Evolutionary conservation across 2,113 vertebrate genomes (phyloP), one percentile per base, ranked within the genome.

Genomic region (Tenebrosternarchus preto): DNA sequence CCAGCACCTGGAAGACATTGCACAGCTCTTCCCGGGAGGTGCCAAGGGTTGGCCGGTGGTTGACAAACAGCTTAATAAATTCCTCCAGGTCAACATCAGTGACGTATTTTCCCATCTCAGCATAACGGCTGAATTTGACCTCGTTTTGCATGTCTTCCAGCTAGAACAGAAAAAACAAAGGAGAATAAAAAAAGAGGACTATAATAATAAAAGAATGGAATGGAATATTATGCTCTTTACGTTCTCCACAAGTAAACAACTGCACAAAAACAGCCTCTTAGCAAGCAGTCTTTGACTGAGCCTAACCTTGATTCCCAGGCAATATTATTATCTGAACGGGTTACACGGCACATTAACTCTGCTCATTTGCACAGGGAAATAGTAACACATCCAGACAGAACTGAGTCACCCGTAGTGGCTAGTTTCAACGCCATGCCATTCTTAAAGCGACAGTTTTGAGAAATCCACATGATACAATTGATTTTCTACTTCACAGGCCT

Each of bases 141-240:
- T 99, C 97, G 0, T 96, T 98, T 75, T 93, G 89, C 87, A 99
- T 96, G 81, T 97, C 91, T 82, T 96, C 95, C 69, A 96, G 90
- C 98, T 98, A 86, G 12, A 24, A 57, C 66, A 83, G 69, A 84
- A 25, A 59, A 84, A 66, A 75, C 29, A 1, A 76, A n/a, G n/a
- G n/a, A n/a, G n/a, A n/a, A n/a, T n/a, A n/a, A 59, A 61, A n/a
- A 19, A 20, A 5, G 0, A 33, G 7, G n/a, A 64, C 8, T 2
- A 64, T 2, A 55, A 29, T 27, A 67, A 12, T 17, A 36, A 63
- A n/a, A 24, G 12, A 27, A 63, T 27, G 16, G 22, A 12, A 24
- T 11, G 2, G n/a, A 22, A 25, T 22, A 24, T 24, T 12, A 24
- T 11, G 20, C 20, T 24, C 20, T 24, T 22, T 12, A 60, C 59